phyloP scores from a whole-genome alignment of 2,113 vertebrate species.

The Lanius ludovicianus region DNA sequence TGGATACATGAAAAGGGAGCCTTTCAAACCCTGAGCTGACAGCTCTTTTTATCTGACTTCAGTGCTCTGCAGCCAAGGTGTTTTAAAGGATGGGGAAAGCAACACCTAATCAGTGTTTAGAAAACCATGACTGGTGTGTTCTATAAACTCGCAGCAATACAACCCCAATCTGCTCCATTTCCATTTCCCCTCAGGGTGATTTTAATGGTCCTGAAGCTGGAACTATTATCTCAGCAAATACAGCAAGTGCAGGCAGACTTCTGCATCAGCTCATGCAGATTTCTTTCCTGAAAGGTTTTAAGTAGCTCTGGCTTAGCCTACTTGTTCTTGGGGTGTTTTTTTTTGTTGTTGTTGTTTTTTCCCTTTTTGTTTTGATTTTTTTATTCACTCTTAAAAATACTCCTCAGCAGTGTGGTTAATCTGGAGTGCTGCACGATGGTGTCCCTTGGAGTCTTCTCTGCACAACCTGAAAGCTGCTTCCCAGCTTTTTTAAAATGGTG shows the following conservation, averaged over 20 bases:
- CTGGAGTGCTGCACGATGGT: background rate
- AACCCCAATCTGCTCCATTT: background rate
- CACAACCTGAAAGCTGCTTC: background rate
- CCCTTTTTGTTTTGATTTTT: background rate
- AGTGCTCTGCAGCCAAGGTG: background rate
- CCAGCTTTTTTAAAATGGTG: background rate
- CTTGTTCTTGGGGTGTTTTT: background rate
- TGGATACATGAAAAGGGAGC: background rate
- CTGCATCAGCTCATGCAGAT: background rate
- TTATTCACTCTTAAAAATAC: background rate
- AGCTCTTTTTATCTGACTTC: background rate
- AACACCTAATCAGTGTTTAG: background rate
- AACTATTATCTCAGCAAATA: background rate
- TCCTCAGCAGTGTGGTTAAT: background rate
- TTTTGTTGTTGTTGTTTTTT: accelerated
- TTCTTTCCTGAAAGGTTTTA: background rate
- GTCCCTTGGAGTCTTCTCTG: background rate
- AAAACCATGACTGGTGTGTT: background rate
- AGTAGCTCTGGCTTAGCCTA: background rate
- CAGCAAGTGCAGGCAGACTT: background rate
- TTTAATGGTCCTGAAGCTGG: background rate
- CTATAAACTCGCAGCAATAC: background rate
- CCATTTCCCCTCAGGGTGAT: background rate
- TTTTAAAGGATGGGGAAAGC: background rate
- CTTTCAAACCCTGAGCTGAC: background rate